phyloP scores from a whole-genome alignment of 2,113 vertebrate genomes.

The Trichechus manatus region DNA sequence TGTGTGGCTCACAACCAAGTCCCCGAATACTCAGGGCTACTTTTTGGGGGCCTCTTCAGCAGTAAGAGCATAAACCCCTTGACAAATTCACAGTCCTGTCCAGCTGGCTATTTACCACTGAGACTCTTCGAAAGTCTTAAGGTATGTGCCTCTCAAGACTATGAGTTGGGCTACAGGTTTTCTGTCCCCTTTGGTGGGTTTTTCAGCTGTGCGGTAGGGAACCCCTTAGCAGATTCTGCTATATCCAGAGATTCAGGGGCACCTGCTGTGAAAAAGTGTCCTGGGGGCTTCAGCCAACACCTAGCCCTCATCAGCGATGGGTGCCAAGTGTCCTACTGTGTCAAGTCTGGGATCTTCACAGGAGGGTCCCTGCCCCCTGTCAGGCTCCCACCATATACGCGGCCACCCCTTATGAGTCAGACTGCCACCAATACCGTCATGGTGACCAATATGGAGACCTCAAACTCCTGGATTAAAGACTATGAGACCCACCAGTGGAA shows the following conservation, averaged over 20 bases:
- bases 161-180: constrained; percentile 85
- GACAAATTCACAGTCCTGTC: constrained; percentile 92
- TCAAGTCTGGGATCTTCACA: constrained; percentile 90
- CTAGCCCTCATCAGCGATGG: constrained; percentile 92
- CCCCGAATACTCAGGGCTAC: constrained; percentile 86
- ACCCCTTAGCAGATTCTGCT: constrained; percentile 86
- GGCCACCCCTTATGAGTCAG: constrained; percentile 86
- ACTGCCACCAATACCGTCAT: constrained; percentile 88
- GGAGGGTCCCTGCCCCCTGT: constrained; percentile 87
- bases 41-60: constrained; percentile 94
- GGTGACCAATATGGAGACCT: constrained; percentile 89
- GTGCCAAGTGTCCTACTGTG: constrained; percentile 94
- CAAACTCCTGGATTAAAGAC: constrained; percentile 91
- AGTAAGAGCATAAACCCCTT: constrained; percentile 88
- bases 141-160: constrained; percentile 92
- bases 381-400: constrained; percentile 92
- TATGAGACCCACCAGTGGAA: constrained; percentile 89
- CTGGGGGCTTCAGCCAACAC: constrained; percentile 93
- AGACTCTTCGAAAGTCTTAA: constrained; percentile 89
- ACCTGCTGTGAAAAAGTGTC: constrained; percentile 87
- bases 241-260: not conserved
- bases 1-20: constrained; percentile 78
- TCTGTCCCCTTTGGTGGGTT: constrained; percentile 93
- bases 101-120: constrained; percentile 84
- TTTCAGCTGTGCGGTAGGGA: constrained; percentile 93